phyloP scores from a whole-genome alignment of 2,888 invertebrate genomes.

The Drosophila leonis region DNA sequence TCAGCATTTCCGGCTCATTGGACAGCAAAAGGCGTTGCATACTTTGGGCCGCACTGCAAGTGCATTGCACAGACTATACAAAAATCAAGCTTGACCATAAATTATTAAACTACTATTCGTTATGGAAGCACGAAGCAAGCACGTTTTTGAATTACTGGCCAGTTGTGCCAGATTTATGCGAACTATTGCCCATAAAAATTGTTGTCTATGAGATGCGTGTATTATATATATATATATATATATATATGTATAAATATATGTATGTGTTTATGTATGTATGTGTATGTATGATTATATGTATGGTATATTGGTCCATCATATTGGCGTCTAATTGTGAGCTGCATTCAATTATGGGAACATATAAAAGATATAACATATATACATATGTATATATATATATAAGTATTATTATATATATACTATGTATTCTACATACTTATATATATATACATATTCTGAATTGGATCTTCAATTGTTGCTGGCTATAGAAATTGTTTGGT shows the following conservation, averaged over 20 bases:
- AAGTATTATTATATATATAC: not conserved
- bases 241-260: slow-evolving; percentile 2
- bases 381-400: not conserved
- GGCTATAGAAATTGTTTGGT: slow-evolving; percentile 32
- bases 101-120: slow-evolving; percentile 57
- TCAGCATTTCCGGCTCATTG: slow-evolving; percentile 74
- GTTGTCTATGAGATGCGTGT: slow-evolving; percentile 14
- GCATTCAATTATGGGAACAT: not conserved
- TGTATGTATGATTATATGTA: not conserved
- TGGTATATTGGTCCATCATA: slow-evolving; percentile 8
- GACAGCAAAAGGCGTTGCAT: slow-evolving; percentile 49
- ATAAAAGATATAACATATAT: not conserved
- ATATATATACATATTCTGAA: not conserved
- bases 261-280: not conserved
- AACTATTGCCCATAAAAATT: slow-evolving; percentile 65
- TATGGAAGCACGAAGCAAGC: slow-evolving; percentile 40
- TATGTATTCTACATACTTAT: not conserved
- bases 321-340: slow-evolving; percentile 61
- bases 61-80: slow-evolving; percentile 21
- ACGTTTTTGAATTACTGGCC: slow-evolving; percentile 63
- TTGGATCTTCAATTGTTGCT: not conserved
- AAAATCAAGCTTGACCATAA: slow-evolving; percentile 65
- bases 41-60: slow-evolving; percentile 25
- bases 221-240: slow-evolving; percentile 1
- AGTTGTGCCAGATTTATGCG: slow-evolving; percentile 60